Base-by-base conservation (phyloP, 2,113 vertebrate genomes). In the Platycercus adscitus region DNA sequence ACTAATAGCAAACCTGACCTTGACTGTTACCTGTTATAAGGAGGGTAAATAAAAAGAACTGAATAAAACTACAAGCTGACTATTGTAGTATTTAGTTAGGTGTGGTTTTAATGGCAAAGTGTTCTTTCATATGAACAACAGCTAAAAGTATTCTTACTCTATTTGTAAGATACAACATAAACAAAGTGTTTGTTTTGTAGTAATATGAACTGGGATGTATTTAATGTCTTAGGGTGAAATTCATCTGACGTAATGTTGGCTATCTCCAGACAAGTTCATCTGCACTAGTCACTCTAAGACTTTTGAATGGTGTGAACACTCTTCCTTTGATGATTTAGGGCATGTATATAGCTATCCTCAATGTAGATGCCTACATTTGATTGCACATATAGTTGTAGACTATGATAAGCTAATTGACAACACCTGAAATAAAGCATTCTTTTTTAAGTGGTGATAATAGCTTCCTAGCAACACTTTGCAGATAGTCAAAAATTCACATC, bases 1-100 rank as follows among this genome's bases (percentile, higher is more conserved):
- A 93, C 25, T 85, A 72, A 94, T 80, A 82, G 29, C 84, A 89
- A 94, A 85, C 37, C 52, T 94, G 78, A 91, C 77, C 56, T 95
- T 95, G 81, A 76, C n/a, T 81, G 19, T 39, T 52, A 35, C 31
- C 49, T 81, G 23, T 52, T 89, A 63, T 71, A 58, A 88, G 29
- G 7, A 90, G 5, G 7, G 63, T 37, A 81, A 91, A 81, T 77
- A 44, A 77, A 92, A 83, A 70, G 13, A 79, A 53, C 5, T 50
- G 28, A 95, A 77, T 10, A 52, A 56, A 93, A 20, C 7, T 43
- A 10, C 50, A 61, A 66, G 23, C 18, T 37, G 20, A 49, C 26
- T 52, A 4, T 28, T 58, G 31, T 43, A 68, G 31, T 52, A 64
- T 87, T 53, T 68, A 72, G 16, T 46, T 72, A 77, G 61, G 64